A percentile compares a stretch with the other conserved stretches of the same genome.
Conservation (phyloP, 2,888 invertebrate genomes). For the Dynastes maya region DNA sequence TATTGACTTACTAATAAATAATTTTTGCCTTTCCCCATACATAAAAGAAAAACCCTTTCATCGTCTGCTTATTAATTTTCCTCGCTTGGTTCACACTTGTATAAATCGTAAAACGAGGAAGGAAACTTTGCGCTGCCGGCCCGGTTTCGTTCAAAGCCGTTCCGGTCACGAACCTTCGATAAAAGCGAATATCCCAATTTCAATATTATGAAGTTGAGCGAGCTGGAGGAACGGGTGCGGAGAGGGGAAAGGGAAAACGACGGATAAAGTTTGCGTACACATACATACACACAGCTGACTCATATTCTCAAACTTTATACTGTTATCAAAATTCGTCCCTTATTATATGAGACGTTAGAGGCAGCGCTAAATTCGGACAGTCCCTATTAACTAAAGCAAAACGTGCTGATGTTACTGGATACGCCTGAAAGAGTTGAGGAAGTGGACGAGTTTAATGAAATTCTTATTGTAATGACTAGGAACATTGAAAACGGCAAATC, state of each 20-base stretch:
- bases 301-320: slow-evolving; percentile 24
- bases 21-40: no score
- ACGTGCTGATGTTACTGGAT: slow-evolving; percentile 1
- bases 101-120: slow-evolving; percentile 33
- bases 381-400: slow-evolving; percentile 3
- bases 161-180: slow-evolving; percentile 38
- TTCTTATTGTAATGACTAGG: no score
- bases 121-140: slow-evolving; percentile 9
- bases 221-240: background rate
- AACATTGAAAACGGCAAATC: no score
- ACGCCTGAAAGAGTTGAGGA: no score
- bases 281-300: slow-evolving; percentile 24
- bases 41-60: slow-evolving; percentile 1
- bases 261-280: slow-evolving; percentile 2
- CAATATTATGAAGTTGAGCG: slow-evolving; percentile 32
- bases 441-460: no score
- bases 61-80: slow-evolving; percentile 26
- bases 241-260: no score
- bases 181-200: slow-evolving; percentile 45
- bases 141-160: slow-evolving; percentile 9
- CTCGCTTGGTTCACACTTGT: slow-evolving; percentile 19
- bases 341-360: slow-evolving; percentile 27
- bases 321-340: slow-evolving; percentile 42
- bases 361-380: slow-evolving; percentile 19
- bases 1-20: no score